A percentile compares a stretch with the other conserved stretches of the same genome.
phyloP scores from a whole-genome alignment of 2,888 invertebrate genomes.

The Troglohyphantes excavatus region DNA sequence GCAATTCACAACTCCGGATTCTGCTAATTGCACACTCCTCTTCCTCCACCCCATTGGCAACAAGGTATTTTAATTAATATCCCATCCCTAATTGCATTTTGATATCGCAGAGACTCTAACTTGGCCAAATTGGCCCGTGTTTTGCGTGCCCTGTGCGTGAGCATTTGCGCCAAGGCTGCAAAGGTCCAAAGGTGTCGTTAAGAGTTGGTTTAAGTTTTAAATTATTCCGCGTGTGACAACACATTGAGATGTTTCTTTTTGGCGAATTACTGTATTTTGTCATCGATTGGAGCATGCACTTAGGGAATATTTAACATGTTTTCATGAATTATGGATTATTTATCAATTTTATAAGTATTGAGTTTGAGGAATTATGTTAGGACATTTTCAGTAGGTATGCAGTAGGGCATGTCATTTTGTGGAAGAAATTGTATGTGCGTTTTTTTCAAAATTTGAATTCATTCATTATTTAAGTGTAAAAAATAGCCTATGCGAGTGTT shows the following conservation, averaged over 20 bases:
- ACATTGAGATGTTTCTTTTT: background rate
- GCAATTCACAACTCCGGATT: no score
- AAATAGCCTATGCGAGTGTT: no score
- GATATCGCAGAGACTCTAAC: background rate
- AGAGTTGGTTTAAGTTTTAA: slow-evolving; percentile 21
- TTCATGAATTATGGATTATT: background rate
- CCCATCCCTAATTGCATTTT: slow-evolving; percentile 27
- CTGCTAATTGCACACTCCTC: no score
- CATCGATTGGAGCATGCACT: background rate
- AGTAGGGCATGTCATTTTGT: no score
- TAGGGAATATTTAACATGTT: background rate
- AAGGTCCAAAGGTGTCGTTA: background rate
- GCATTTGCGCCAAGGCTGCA: no score
- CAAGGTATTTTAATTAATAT: background rate
- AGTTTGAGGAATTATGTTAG: no score
- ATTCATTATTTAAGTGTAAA: no score
- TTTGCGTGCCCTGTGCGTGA: background rate
- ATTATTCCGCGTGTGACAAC: background rate
- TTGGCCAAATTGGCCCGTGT: background rate
- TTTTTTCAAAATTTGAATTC: no score
- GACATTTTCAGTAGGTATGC: no score
- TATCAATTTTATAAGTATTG: no score
- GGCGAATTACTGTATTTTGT: background rate
- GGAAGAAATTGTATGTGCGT: no score
- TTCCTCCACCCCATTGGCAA: no score